Evolutionary conservation across 2,113 vertebrate species (phyloP), one percentile per base, ranked within the genome.

Genomic region (Gila orcuttii): DNA sequence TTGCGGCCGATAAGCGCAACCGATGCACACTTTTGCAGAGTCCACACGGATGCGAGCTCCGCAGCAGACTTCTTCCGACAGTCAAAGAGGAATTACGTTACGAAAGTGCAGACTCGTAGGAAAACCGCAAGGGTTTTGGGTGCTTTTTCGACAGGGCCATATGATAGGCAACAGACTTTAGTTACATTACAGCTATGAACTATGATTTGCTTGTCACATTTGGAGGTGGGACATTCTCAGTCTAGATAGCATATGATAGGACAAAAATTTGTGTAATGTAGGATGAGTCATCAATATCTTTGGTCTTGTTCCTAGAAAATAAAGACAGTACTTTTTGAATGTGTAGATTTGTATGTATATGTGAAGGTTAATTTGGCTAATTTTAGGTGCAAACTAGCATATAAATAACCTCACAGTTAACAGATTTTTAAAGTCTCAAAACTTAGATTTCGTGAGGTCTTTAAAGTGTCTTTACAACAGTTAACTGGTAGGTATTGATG

Each of bases 401-500:
- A 64, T 64, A 25, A 28, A 28, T 13, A 64, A 28, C n/a, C 12
- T 64, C 60, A 62, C 60, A 64, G n/a, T 64, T 28, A 64, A 28
- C 60, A 62, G 10, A 62, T 25, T 64, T 64, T 25, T 11, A 62
- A 62, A 62, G 23, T 25, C 60, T 28, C 4, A 75, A 42, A 74
- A 45, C 17, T 57, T 21, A 57, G 31, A 75, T 50, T 75, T n/a
- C 23, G 7, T 74, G 39, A 42, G 23, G 71, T 74, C 39, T 45
- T 45, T 45, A 25, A 74, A 74, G 2, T 57, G 76, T 33, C 19
- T n/a, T 45, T 36, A 21, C 76, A 74, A 25, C 68, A 83, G 86
- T 52, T 15, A 57, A 57, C 6, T 57, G 17, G 2, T 21, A 57
- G 19, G 81, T 86, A 68, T 50, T 79, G 75, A 69, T 87, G 28